These are phyloP conservation scores for Syngnathus floridae DNA, from an alignment of 2,113 vertebrate species.

Conservation along the genomic window DNA sequence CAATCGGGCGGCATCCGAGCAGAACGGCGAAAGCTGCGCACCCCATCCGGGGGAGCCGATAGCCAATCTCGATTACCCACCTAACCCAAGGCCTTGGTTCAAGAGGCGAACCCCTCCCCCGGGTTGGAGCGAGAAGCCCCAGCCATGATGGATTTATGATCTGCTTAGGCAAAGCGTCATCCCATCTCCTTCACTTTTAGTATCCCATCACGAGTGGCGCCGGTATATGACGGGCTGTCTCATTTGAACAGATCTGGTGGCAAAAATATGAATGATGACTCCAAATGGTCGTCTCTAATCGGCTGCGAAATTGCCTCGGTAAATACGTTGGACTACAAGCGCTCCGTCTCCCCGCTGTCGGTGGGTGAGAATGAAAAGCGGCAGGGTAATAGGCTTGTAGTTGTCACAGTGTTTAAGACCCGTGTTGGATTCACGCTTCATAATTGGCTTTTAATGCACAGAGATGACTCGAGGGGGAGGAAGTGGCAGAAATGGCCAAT, in stretches of 20 bases:
- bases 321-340: conserved; percentile 46
- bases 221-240: conserved; percentile 55
- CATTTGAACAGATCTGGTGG: conserved; percentile 34
- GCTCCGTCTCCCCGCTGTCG: conserved; percentile 34
- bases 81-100: conserved; percentile 39
- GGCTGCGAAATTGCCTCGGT: conserved; percentile 61
- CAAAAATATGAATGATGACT: conserved; percentile 52
- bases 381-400: conserved; percentile 61
- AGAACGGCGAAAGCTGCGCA: conserved; percentile 52
- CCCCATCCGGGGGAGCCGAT: conserved; percentile 48
- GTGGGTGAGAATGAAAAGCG: conserved; percentile 42
- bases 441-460: conserved; percentile 64
- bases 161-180: conserved; percentile 50
- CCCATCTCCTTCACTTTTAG: conserved; percentile 51
- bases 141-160: conserved; percentile 57
- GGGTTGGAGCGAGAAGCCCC: background rate
- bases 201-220: conserved; percentile 58
- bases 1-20: conserved; percentile 59
- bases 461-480: conserved; percentile 46
- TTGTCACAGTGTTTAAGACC: conserved; percentile 64
- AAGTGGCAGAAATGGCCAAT: conserved; percentile 45
- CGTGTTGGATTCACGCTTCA: conserved; percentile 59
- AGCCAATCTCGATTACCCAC: conserved; percentile 59
- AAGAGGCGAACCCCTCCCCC: conserved; percentile 38
- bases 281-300: conserved; percentile 49